These are phyloP conservation scores for Palythoa caribaeorum DNA, from an alignment of 92 coral and sea anemone species.

Conservation along the genomic window DNA sequence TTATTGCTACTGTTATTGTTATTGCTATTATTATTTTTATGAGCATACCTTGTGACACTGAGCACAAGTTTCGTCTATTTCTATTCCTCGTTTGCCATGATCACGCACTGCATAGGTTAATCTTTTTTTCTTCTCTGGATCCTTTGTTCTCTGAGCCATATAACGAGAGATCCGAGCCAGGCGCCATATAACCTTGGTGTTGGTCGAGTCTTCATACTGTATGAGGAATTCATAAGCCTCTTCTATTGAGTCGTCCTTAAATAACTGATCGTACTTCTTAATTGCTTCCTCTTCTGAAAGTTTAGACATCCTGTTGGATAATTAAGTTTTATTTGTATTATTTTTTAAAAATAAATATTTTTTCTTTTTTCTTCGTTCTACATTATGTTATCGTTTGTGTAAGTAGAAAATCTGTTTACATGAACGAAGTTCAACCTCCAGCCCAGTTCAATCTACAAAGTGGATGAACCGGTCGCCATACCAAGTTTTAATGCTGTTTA, in stretches of 20 bases:
- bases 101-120: conserved; percentile 29
- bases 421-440: too few species aligned
- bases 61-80: conserved; percentile 1
- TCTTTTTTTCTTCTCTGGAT: conserved; percentile 4
- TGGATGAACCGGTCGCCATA: too few species aligned
- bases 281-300: conserved; percentile 48
- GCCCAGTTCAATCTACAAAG: too few species aligned
- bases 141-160: conserved; percentile 26
- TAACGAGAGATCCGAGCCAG: conserved; percentile 24
- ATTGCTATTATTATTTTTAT: background rate
- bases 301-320: conserved; percentile 24
- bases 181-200: conserved; percentile 13
- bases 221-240: conserved; percentile 8
- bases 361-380: too few species aligned
- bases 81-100: conserved; percentile 45
- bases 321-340: too few species aligned
- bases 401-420: too few species aligned
- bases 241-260: conserved; percentile 1
- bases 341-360: background rate
- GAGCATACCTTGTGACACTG: conserved; percentile 37
- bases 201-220: conserved; percentile 27
- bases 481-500: too few species aligned
- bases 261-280: conserved; percentile 6
- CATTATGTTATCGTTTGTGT: too few species aligned
- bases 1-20: too few species aligned